phyloP scores from a whole-genome alignment of 1,140 invertebrate species.

The Macrosteles quadrilineatus region DNA sequence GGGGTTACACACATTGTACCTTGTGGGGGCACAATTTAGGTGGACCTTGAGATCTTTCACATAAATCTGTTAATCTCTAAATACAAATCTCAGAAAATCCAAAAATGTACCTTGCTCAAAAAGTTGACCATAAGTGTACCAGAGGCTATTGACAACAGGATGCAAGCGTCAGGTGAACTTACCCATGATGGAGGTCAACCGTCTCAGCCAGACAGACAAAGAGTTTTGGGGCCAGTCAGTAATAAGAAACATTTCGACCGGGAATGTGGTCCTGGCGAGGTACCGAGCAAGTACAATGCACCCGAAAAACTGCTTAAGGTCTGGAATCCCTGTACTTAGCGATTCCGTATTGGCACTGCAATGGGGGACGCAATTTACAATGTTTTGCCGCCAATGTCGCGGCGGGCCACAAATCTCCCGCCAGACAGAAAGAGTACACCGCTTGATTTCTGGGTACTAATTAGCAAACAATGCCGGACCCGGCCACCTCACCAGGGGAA shows the following conservation, averaged over 20 bases:
- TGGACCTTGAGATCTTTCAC: too few relatives aligned
- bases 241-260: constrained; percentile 9
- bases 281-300: constrained; percentile 14
- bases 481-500: background rate
- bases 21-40: too few relatives aligned
- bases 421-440: constrained; percentile 6
- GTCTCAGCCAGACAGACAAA: too few relatives aligned
- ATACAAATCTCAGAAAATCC: too few relatives aligned
- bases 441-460: constrained; percentile 20
- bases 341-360: constrained; percentile 16
- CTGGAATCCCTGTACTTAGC: background rate
- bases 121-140: too few relatives aligned
- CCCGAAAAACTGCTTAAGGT: constrained; percentile 10
- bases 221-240: background rate
- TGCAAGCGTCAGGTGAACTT: too few relatives aligned
- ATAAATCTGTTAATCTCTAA: too few relatives aligned
- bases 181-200: too few relatives aligned
- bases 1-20: too few relatives aligned
- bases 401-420: background rate
- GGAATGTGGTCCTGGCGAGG: background rate
- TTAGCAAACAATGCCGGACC: constrained; percentile 20
- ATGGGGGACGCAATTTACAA: constrained; percentile 11
- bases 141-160: too few relatives aligned
- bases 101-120: too few relatives aligned
- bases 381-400: constrained; percentile 18